Percentiles rank a stretch among this genome's conserved stretches.
Conservation (phyloP, 1,140 invertebrate species). For the Hylyphantes graminicola region DNA sequence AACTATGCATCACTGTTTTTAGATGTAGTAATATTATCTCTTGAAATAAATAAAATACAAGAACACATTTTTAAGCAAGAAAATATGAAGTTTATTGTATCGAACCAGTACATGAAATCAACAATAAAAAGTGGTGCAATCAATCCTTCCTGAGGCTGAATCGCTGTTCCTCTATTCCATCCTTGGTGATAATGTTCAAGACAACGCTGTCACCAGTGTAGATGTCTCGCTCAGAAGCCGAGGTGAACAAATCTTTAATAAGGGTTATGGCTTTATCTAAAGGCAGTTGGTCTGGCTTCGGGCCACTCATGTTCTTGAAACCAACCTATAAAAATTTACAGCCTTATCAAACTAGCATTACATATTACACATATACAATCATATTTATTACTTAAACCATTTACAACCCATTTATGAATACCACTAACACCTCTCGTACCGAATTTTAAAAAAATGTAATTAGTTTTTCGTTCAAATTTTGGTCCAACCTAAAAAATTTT, state of each 20-base stretch:
- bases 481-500: too few relatives aligned
- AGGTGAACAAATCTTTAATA: slow-evolving; percentile 95
- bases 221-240: slow-evolving; percentile 96
- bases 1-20: too few relatives aligned
- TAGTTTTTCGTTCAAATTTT: too few relatives aligned
- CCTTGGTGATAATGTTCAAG: slow-evolving; percentile 90
- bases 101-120: slow-evolving; percentile 1
- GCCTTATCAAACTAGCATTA: background rate
- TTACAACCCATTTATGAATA: too few relatives aligned
- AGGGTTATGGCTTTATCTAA: slow-evolving; percentile 83
- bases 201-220: slow-evolving; percentile 93
- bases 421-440: too few relatives aligned
- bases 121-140: slow-evolving; percentile 4
- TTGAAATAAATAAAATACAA: background rate
- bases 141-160: slow-evolving; percentile 66
- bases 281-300: slow-evolving; percentile 69
- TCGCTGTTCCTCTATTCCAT: slow-evolving; percentile 75
- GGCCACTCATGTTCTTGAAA: slow-evolving; percentile 80
- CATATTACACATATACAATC: too few relatives aligned
- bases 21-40: background rate
- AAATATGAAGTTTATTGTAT: background rate
- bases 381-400: too few relatives aligned
- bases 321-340: slow-evolving; percentile 75
- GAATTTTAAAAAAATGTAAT: too few relatives aligned
- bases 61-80: background rate